Evolutionary conservation across 92 coral and sea anemone species (phyloP), one percentile per base, ranked within the genome.

Genomic region (Siderastrea siderea): DNA sequence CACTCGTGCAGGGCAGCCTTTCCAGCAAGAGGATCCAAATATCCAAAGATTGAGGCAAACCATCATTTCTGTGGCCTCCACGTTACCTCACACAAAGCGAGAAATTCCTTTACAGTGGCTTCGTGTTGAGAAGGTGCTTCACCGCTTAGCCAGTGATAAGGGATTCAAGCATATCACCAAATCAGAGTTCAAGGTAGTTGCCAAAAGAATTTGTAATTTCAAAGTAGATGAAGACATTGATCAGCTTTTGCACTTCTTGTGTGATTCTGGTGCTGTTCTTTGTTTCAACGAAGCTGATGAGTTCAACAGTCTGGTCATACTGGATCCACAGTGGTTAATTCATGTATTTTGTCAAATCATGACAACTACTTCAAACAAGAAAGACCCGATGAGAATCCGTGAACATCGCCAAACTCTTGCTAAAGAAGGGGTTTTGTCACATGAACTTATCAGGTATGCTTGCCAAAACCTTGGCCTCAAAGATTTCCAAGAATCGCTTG

Each of bases 51-150:
- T 85, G 52, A 61, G 89, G 59, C 64, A 85, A 49, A 57, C 59
- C 19, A 76, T 85, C 47, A 45, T 85, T 47, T 52, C 76, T 5
- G 82, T 85, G 69, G 89, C 89, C 0, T 57, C 83, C 45, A 68
- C 71, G 11, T 77, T 75, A 12, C 89, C 76, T 17, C 89, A 85
- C 68, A 67, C 75, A 45, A 85, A 77, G 17, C 47, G 77, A 5
- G 84, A 76, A 58, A 78, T 85, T 68, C 89, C 89, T 7, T 61
- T 85, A 47, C 89, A 65, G 48, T 85, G 89, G 89, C 89, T 85
- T 53, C 84, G 43, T n/a, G 84, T 85, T 64, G 89, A 85, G 83
- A 77, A 85, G 49, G 77, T 51, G 9, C 68, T 78, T 12, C 76
- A 77, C 47, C 75, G 68, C 16, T 4, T 77, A 59, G 83, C 83